A percentile compares a stretch with the other conserved stretches of the same genome.
These are phyloP conservation scores for Sterrhoptilus dennistouni DNA, from an alignment of 2,113 vertebrate species.

Conservation along the genomic window DNA sequence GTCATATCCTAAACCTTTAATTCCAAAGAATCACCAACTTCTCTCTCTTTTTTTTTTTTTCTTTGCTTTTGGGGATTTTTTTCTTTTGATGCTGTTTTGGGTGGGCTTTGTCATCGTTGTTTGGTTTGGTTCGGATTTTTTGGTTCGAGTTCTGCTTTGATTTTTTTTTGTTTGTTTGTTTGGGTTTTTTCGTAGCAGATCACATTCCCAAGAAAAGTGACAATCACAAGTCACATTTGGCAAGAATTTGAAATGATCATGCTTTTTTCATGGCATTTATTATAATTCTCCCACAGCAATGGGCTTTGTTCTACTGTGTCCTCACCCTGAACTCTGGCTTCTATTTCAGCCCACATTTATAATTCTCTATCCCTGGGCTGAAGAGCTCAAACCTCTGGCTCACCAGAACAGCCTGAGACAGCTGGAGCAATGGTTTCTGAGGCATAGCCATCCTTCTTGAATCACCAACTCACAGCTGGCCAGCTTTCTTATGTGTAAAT, in stretches of 20 bases:
- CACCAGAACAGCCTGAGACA: constrained; percentile 51
- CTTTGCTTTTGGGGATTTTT: background rate
- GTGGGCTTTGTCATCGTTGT: background rate
- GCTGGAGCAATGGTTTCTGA: constrained; percentile 51
- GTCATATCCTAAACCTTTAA: constrained; percentile 25
- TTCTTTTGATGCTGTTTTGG: background rate
- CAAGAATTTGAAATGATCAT: background rate
- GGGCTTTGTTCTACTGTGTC: constrained; percentile 42
- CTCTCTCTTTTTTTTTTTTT: background rate
- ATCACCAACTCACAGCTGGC: constrained; percentile 32
- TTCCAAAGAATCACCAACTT: constrained; percentile 19
- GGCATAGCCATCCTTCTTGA: constrained; percentile 8
- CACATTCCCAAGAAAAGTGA: constrained; percentile 24
- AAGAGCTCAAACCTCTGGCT: constrained; percentile 29
- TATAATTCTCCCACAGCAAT: constrained; percentile 24
- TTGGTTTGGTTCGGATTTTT: background rate
- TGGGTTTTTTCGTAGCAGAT: background rate
- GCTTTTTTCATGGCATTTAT: constrained; percentile 39
- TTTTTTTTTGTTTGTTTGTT: background rate
- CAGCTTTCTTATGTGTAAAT: background rate
- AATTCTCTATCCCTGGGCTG: background rate
- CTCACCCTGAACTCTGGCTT: constrained; percentile 52
- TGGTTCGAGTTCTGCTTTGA: background rate
- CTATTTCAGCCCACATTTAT: constrained; percentile 46
- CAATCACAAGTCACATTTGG: constrained; percentile 22